phyloP scores from a whole-genome alignment of 2,113 vertebrate species.

The Bujurquina vittata region DNA sequence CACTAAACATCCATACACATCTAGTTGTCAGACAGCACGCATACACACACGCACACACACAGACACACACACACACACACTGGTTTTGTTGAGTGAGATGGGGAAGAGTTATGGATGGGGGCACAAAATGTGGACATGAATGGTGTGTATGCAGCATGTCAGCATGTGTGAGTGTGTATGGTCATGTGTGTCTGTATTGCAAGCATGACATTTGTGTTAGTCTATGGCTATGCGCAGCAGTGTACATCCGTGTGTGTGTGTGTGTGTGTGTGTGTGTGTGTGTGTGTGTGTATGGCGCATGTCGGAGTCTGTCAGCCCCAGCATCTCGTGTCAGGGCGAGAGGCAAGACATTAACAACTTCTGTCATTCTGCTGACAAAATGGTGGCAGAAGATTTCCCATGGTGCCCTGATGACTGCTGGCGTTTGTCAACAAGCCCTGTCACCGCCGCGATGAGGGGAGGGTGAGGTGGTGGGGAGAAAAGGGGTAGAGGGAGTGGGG shows the following conservation, averaged over 20 bases:
- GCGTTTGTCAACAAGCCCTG: slow-evolving; percentile 99
- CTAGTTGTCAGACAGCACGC: slow-evolving; percentile 56
- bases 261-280: slow-evolving; percentile 16
- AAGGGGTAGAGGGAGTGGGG: slow-evolving; percentile 81
- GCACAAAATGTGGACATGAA: slow-evolving; percentile 75
- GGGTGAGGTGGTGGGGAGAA: slow-evolving; percentile 83
- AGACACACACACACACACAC: slow-evolving; percentile 32
- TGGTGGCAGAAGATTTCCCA: slow-evolving; percentile 99
- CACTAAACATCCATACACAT: slow-evolving; percentile 68
- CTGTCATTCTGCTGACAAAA: slow-evolving; percentile 99
- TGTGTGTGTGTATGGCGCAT: slow-evolving; percentile 70
- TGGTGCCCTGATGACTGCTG: slow-evolving; percentile 99
- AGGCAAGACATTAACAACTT: slow-evolving; percentile 99
- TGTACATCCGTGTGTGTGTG: slow-evolving; percentile 1
- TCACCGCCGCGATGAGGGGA: slow-evolving; percentile 92
- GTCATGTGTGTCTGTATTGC: slow-evolving; percentile 30
- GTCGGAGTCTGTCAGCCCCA: slow-evolving; percentile 97
- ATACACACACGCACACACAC: neutral
- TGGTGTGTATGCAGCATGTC: slow-evolving; percentile 50
- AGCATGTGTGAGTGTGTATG: slow-evolving; percentile 13
- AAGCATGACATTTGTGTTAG: slow-evolving; percentile 69
- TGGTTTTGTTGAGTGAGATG: slow-evolving; percentile 82
- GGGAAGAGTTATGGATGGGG: slow-evolving; percentile 55
- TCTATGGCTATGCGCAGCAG: slow-evolving; percentile 34
- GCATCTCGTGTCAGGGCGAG: slow-evolving; percentile 97